These are phyloP conservation scores for Coendou prehensilis DNA, from an alignment of 2,797 vertebrate genomes.

Conservation along the genomic window DNA sequence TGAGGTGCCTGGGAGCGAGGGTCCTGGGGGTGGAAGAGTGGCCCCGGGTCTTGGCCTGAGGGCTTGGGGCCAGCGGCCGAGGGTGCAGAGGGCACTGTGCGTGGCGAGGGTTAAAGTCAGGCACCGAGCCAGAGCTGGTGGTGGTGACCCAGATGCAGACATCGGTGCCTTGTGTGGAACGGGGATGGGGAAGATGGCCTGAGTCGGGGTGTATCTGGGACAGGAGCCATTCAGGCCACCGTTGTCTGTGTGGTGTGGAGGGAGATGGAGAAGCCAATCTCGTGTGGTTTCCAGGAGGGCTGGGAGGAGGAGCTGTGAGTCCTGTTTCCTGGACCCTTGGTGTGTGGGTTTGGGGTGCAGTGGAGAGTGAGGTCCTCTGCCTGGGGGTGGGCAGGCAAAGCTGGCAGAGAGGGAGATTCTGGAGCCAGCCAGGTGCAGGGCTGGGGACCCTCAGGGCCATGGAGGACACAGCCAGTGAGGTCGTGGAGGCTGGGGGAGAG, in stretches of 20 bases:
- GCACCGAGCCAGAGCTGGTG: accelerated
- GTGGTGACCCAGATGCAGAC: background rate
- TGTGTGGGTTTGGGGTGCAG: too few species aligned
- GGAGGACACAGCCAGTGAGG: background rate
- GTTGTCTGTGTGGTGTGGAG: background rate
- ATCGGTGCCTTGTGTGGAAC: accelerated
- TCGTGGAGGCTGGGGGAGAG: background rate
- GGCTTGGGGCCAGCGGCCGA: background rate
- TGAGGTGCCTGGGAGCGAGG: background rate
- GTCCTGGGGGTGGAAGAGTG: accelerated
- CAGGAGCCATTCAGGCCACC: background rate
- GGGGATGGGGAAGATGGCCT: background rate
- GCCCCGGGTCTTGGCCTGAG: too few species aligned
- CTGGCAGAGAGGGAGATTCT: background rate
- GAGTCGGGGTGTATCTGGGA: background rate
- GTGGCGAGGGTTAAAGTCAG: background rate
- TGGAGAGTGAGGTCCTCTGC: background rate
- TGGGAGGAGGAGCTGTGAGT: background rate
- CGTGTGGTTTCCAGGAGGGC: background rate
- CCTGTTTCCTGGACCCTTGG: background rate
- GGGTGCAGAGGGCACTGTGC: background rate
- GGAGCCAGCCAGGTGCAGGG: background rate
- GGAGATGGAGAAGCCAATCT: background rate
- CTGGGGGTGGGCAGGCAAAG: background rate
- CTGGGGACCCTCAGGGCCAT: background rate